Evolutionary conservation across 1,140 invertebrate genomes (phyloP), one percentile per base, ranked within the genome.

Genomic region (Magallana gigas): DNA sequence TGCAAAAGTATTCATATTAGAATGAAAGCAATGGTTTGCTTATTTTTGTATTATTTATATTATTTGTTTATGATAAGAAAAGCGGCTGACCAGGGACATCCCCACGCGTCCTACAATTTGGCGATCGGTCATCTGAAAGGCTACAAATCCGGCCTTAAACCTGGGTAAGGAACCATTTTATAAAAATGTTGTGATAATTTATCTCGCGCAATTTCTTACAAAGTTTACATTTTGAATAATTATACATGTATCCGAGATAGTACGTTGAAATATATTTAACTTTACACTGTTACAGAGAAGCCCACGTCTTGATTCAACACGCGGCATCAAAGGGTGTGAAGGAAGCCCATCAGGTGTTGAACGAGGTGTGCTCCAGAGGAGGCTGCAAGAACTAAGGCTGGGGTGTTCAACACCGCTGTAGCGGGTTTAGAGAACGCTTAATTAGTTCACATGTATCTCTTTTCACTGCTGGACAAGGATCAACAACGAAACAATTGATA

Each of bases 71-170:
- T 64, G 90, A 91, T 62, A 87, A 95, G 95, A 87, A 95, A 95
- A 93, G 95, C 96, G 9, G 94, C 96, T 9, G 94, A 96, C 59
- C 95, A 96, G 89, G 96, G 96, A 0, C 96, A 96, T 92, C 94
- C 96, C 7, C 95, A 96, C 90, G 95, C 96, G 1, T 93, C 95
- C 12, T 96, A 96, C 91, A 96, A 96, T 91, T 91, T 96, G 16
- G 96, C 96, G 29, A 93, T 96, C 57, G 96, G 95, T 48, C 96
- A 96, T 91, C 91, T 96, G 64, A 95, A 96, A 88, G 96, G 96
- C 2, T 92, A 93, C 80, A 94, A 94, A 58, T 93, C 92, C 29
- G 92, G 92, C 58, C 88, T 95, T 6, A 90, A 93, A 88, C 90
- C 91, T 84, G 95, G 95, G 95, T 95, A 90, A 92, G 91, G 59